Evolutionary conservation across 1,140 invertebrate genomes (phyloP).

Genomic region (Musca domestica): DNA sequence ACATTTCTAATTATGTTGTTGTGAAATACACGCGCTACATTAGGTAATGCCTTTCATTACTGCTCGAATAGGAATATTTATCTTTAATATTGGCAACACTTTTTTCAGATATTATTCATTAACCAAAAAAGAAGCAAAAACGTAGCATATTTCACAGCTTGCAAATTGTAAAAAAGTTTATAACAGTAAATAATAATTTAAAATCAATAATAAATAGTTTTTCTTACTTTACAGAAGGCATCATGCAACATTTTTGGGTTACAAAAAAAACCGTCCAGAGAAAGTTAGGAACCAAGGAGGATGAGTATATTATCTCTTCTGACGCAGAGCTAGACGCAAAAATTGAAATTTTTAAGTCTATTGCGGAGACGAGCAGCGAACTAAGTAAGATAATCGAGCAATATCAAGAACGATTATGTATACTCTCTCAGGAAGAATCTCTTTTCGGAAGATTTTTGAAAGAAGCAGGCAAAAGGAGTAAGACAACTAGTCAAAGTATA

Average conservation of each 20-base stretch:
- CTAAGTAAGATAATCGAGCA: constrained; percentile 88
- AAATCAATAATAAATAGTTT: too few relatives aligned
- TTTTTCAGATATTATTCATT: not conserved
- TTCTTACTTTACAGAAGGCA: too few relatives aligned
- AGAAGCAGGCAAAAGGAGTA: constrained; percentile 84
- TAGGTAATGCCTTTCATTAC: too few relatives aligned
- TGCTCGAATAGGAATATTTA: too few relatives aligned
- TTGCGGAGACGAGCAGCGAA: constrained; percentile 86
- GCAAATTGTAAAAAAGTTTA: not conserved
- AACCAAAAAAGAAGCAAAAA: not conserved
- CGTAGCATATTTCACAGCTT: constrained; percentile 5
- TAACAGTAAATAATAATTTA: constrained; percentile 38
- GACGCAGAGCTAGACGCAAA: constrained; percentile 97
- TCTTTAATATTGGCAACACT: not conserved
- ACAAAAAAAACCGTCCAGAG: constrained; percentile 93
- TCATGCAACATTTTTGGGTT: constrained; percentile 94
- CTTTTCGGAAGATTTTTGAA: constrained; percentile 92
- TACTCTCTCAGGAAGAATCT: constrained; percentile 95
- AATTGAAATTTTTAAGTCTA: constrained; percentile 93
- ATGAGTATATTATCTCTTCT: constrained; percentile 93
- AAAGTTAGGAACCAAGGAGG: constrained; percentile 96
- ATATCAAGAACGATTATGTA: constrained; percentile 91
- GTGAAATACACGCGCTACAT: too few relatives aligned
- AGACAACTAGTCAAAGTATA: constrained; percentile 90
- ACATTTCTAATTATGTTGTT: too few relatives aligned